phyloP scores from a whole-genome alignment of 2,888 invertebrate genomes.

The Carcina quercana region DNA sequence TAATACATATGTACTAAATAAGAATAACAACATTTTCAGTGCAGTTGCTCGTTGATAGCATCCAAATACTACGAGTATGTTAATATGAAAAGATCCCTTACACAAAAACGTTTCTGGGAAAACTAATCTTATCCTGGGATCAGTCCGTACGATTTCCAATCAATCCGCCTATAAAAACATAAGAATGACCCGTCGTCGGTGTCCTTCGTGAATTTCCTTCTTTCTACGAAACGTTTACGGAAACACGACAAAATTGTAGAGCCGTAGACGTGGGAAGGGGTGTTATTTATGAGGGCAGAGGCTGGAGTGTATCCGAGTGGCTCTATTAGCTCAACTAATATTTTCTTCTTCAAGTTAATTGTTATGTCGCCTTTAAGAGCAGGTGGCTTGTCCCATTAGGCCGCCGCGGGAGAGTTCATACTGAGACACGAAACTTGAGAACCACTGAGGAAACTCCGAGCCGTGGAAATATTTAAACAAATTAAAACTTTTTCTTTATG shows the following conservation, averaged over 20 bases:
- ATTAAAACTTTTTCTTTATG: slow-evolving; percentile 68
- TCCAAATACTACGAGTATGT: slow-evolving; percentile 42
- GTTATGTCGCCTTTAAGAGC: slow-evolving; percentile 69
- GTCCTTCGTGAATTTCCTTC: slow-evolving; percentile 35
- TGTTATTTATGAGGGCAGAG: slow-evolving; percentile 64
- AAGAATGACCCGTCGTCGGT: slow-evolving; percentile 23
- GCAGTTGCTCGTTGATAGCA: too few relatives aligned
- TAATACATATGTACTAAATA: too few relatives aligned
- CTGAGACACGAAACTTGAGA: slow-evolving; percentile 54
- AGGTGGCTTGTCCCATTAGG: slow-evolving; percentile 68
- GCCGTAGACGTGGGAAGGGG: slow-evolving; percentile 52
- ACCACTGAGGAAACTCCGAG: slow-evolving; percentile 39
- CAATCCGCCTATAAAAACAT: slow-evolving; percentile 53
- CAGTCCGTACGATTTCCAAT: slow-evolving; percentile 57
- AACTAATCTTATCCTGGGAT: slow-evolving; percentile 58
- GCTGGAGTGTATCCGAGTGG: slow-evolving; percentile 61
- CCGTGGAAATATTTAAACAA: slow-evolving; percentile 69
- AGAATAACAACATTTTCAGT: too few relatives aligned
- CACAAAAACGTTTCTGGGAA: slow-evolving; percentile 42
- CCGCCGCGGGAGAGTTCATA: slow-evolving; percentile 53
- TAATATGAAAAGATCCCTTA: slow-evolving; percentile 37
- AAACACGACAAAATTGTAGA: slow-evolving; percentile 63
- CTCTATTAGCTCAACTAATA: slow-evolving; percentile 70
- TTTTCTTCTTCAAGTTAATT: slow-evolving; percentile 70
- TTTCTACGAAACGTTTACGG: slow-evolving; percentile 56